These are phyloP conservation scores for Actinostola sp. DNA, from an alignment of 92 coral and sea anemone genomes.

Conservation along the genomic window DNA sequence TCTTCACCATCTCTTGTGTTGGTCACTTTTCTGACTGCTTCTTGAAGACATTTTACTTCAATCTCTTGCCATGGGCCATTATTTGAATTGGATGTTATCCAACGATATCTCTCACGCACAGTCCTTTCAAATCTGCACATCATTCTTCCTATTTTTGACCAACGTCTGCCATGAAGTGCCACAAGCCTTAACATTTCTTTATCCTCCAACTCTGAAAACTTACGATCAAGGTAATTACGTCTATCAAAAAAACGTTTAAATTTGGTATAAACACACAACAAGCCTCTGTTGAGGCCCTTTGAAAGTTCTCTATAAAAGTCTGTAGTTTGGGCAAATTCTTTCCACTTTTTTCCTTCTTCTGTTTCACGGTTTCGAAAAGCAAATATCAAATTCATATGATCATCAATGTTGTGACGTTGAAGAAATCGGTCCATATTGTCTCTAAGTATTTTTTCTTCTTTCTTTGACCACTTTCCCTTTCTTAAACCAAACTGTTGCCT, in stretches of 20 bases:
- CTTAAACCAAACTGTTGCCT: too few relatives aligned
- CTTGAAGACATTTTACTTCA: conserved; percentile 2
- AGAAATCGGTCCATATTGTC: conserved; percentile 34
- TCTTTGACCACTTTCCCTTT: conserved; percentile 36
- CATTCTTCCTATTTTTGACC: not conserved
- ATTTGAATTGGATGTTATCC: not conserved
- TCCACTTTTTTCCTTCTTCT: conserved; percentile 12
- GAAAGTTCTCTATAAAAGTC: conserved; percentile 25
- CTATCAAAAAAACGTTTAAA: conserved; percentile 39
- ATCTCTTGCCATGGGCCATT: conserved; percentile 7
- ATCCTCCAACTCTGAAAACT: conserved; percentile 7
- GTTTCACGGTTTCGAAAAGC: not conserved
- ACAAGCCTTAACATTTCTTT: not conserved
- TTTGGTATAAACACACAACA: conserved; percentile 39
- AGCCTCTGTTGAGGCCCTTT: conserved; percentile 50
- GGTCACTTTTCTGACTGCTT: conserved; percentile 16
- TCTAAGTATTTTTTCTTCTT: conserved; percentile 11
- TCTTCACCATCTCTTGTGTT: conserved; percentile 8
- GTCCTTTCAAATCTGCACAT: not conserved
- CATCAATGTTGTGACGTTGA: conserved; percentile 15
- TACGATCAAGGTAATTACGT: conserved; percentile 31
- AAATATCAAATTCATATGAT: conserved; percentile 31
- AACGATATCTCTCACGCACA: not conserved
- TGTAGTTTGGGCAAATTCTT: not conserved
- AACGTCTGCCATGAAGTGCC: not conserved